Evolutionary conservation across 1,140 invertebrate species (phyloP).

Genomic region (Holotrichia oblita): DNA sequence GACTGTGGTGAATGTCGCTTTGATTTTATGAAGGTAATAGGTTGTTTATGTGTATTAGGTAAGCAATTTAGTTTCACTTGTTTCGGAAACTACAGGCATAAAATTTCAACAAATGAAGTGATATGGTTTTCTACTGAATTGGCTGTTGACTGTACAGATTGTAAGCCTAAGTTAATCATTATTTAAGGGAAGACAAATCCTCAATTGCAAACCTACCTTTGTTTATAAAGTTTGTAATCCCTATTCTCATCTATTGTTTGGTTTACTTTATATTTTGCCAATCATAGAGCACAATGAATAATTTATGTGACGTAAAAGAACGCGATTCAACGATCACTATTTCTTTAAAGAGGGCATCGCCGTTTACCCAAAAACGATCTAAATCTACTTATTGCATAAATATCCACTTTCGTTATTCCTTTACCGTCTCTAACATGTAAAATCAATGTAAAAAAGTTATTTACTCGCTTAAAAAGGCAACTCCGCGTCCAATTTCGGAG

Average conservation of each 20-base stretch:
- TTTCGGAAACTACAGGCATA: no score
- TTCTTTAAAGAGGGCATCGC: neutral
- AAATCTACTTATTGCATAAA: constrained; percentile 25
- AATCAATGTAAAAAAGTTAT: constrained; percentile 37
- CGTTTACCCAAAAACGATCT: neutral
- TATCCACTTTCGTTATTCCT: constrained; percentile 29
- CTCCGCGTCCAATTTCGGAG: constrained; percentile 18
- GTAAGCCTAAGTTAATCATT: no score
- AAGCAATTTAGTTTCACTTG: no score
- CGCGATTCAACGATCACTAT: constrained; percentile 2
- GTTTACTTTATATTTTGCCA: neutral
- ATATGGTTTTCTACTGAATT: no score
- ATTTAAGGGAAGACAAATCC: no score
- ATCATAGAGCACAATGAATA: neutral
- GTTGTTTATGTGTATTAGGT: no score
- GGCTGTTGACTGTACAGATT: no score
- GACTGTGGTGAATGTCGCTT: no score
- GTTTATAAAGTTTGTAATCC: neutral
- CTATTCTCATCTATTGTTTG: neutral
- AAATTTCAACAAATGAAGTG: no score
- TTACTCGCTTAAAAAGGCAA: constrained; percentile 20
- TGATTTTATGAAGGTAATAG: no score
- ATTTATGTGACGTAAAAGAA: neutral
- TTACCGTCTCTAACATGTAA: constrained; percentile 31
- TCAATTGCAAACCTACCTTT: no score